Base-by-base conservation (phyloP, 1,140 invertebrate genomes). In the Atta colombica region DNA sequence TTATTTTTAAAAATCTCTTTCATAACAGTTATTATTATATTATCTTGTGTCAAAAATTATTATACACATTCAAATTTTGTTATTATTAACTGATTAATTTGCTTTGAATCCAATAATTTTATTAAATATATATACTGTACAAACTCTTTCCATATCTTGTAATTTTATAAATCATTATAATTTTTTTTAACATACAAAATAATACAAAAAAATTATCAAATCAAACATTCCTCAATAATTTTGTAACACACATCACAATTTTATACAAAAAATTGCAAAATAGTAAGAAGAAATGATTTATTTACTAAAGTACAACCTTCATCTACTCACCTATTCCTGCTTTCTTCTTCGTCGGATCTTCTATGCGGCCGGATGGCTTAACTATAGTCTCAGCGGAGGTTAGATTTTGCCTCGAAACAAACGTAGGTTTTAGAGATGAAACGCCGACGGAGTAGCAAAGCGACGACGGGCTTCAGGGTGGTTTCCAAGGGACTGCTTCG, bases 401-500 rank as follows among this genome's bases (percentile, higher is more conserved):
- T 66, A 68, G 39, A 74, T 55, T 35, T 88, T 75, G 87, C 55
- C 28, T 35, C 66, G n/a, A 39, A 72, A 18, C 31, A 14, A 68
- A 31, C n/a, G 66, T 86, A 77, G 61, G 31, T 55, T 90, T 82
- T 49, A 77, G 85, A 84, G 89, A 63, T 90, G 75, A 58, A 85
- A 77, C 81, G 87, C 87, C 91, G 85, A 91, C 88, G 90, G 90
- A 91, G 89, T 91, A 91, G 90, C 85, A 90, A 92, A 91, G 89
- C 91, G 92, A 90, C 92, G 93, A 93, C 90, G 93, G 93, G 93
- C 93, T 92, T 93, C 92, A 88, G 94, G 94, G 93, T 95, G 92
- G 93, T 93, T 94, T 94, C 92, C 91, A 93, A 92, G 93, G 94
- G 94, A 95, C 94, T 95, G 94, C 92, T 91, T 91, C 89, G 72